Evolutionary conservation across 2,113 vertebrate species (phyloP).

Genomic region (Pyxicephalus adspersus): DNA sequence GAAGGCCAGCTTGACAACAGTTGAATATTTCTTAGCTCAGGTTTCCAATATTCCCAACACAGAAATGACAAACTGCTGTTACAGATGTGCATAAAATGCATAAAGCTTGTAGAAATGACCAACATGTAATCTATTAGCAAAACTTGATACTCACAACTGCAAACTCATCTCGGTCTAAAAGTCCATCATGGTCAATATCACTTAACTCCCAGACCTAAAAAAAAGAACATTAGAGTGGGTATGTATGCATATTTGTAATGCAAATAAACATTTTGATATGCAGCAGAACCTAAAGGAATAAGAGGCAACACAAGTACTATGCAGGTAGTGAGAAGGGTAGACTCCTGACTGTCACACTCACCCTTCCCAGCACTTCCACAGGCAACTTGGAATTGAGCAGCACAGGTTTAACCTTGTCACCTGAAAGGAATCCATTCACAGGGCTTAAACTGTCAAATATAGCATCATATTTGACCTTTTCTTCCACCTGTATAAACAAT

Average conservation of each 20-base stretch:
- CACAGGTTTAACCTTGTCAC: slow-evolving; percentile 97
- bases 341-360: slow-evolving; percentile 65
- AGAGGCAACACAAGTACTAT: background rate
- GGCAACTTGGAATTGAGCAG: slow-evolving; percentile 97
- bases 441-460: slow-evolving; percentile 96
- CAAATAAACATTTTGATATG: too few species aligned
- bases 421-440: slow-evolving; percentile 87
- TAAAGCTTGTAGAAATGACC: background rate
- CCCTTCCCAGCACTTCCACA: slow-evolving; percentile 94
- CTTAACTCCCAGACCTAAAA: slow-evolving; percentile 96
- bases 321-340: background rate
- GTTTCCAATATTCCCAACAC: too few species aligned
- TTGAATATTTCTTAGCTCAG: too few species aligned
- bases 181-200: slow-evolving; percentile 95
- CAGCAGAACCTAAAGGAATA: background rate
- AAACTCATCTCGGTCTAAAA: slow-evolving; percentile 97
- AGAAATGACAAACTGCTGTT: too few species aligned
- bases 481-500: slow-evolving; percentile 80
- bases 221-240: slow-evolving; percentile 46
- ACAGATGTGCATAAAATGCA: too few species aligned
- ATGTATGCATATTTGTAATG: background rate
- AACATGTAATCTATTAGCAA: background rate
- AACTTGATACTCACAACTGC: slow-evolving; percentile 86
- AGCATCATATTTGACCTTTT: slow-evolving; percentile 93
- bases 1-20: too few species aligned